Evolutionary conservation across 1,140 invertebrate genomes (phyloP), one percentile per base, ranked within the genome.

Genomic region (Myzus persicae): DNA sequence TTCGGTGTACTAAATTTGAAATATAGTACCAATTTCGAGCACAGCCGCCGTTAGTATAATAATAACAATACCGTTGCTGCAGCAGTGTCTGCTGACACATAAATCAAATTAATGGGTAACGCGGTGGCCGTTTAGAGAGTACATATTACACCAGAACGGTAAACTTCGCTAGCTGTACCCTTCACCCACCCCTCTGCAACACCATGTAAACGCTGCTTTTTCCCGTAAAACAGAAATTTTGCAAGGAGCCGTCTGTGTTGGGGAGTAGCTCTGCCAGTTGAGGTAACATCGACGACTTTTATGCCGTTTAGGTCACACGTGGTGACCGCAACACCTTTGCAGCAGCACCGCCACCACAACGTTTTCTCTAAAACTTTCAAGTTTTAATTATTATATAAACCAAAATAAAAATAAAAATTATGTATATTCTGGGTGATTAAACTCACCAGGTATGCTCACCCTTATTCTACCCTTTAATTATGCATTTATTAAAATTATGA

Each of bases 41-140:
- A 82, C 38, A 36, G 38, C 36, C 38, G 22, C 81, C 20, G 81
- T 82, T 76, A 76, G 59, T 76, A n/a, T 76, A 76, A 76, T 76
- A 76, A 82, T 82, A 82, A 82, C 38, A 82, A 82, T 82, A 38
- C 36, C 36, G 81, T 82, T 82, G 36, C 36, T 38, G 81, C 38
- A 76, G 31, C 59, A 76, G 81, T 38, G 81, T 82, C 81, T 38
- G 36, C 81, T 24, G 81, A 38, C 81, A 24, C 38, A 38, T 82
- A 82, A 82, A 82, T 82, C 81, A 82, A 82, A 82, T 82, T 82
- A 82, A 82, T 82, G 81, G 81, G 20, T 82, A 82, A 38, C 81
- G 59, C 31, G n/a, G 59, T 76, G 59, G 59, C 81, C 81, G 81
- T 82, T 82, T 82, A 82, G 81, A 82, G 59, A 76, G 81, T 82